Evolutionary conservation across 2,797 vertebrate species (phyloP).

Genomic region (Rhincodon typus): DNA sequence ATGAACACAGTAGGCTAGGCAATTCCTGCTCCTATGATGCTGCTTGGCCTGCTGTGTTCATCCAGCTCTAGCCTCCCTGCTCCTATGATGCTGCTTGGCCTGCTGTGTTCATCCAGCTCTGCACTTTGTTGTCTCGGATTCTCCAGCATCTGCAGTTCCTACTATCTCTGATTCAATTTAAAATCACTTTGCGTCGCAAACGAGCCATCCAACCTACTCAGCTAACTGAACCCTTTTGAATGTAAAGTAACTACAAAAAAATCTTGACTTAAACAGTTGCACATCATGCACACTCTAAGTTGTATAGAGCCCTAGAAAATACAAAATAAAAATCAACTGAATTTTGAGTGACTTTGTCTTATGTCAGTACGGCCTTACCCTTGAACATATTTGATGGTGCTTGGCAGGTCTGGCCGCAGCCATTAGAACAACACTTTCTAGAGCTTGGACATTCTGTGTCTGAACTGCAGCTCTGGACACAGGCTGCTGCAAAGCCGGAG

Average conservation of each 20-base stretch:
- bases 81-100: too few species aligned
- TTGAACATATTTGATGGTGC: slow-evolving; percentile 61
- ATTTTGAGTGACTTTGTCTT: not conserved
- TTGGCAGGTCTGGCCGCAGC: slow-evolving; percentile 61
- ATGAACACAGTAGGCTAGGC: too few species aligned
- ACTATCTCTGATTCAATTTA: too few species aligned
- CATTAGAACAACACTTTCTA: slow-evolving; percentile 62
- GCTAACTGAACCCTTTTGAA: not conserved
- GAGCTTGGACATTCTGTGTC: slow-evolving; percentile 56
- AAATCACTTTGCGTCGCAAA: too few species aligned
- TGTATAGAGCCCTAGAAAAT: not conserved
- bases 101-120: too few species aligned
- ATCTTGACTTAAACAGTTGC: not conserved
- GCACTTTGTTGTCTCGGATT: too few species aligned
- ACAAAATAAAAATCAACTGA: not conserved
- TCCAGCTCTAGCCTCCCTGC: too few species aligned
- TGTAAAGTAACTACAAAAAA: not conserved
- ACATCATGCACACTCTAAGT: not conserved
- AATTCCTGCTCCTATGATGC: too few species aligned
- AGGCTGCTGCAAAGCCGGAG: slow-evolving; percentile 60
- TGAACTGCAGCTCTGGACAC: slow-evolving; percentile 56
- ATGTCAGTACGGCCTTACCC: slow-evolving; percentile 52
- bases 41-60: too few species aligned
- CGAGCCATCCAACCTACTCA: too few species aligned
- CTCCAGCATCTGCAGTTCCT: too few species aligned